Percentiles rank a stretch among this genome's conserved stretches.
phyloP scores from a whole-genome alignment of 2,888 invertebrate species.

The Anorthoa munda region DNA sequence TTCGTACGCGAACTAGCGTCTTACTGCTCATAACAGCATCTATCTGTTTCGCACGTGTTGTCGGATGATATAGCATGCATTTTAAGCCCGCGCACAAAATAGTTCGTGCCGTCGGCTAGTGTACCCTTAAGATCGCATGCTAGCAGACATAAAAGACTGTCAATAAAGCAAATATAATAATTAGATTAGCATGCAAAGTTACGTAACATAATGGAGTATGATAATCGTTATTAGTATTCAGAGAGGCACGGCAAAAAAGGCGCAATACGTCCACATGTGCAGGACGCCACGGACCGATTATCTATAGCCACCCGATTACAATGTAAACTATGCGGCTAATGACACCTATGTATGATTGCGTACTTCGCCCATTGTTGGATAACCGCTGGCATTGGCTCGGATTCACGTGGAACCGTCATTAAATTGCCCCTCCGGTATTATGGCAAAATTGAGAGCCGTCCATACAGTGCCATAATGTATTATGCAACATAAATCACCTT shows the following conservation, averaged over 20 bases:
- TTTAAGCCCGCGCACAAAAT: too few species aligned
- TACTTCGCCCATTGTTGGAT: conserved; percentile 71
- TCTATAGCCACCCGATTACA: conserved; percentile 73
- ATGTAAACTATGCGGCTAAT: conserved; percentile 80
- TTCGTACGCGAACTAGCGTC: too few species aligned
- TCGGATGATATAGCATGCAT: too few species aligned
- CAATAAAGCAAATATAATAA: conserved; percentile 50
- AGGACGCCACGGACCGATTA: conserved; percentile 70
- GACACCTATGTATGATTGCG: conserved; percentile 73
- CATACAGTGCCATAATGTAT: conserved; percentile 43
- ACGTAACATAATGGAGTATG: conserved; percentile 64
- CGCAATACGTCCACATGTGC: conserved; percentile 69
- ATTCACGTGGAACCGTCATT: conserved; percentile 66
- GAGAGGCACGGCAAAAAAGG: conserved; percentile 67
- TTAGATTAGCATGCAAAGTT: conserved; percentile 66
- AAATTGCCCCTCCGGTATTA: conserved; percentile 60
- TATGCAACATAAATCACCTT: conserved; percentile 58
- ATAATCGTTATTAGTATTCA: conserved; percentile 67
- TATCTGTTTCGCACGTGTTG: too few species aligned
- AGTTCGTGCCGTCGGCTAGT: too few species aligned
- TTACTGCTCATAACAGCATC: too few species aligned
- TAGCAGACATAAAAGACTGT: conserved; percentile 23
- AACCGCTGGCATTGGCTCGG: conserved; percentile 69
- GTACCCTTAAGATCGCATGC: conserved; percentile 26
- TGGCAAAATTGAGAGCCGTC: conserved; percentile 55